phyloP scores from a whole-genome alignment of 2,113 vertebrate genomes.

The Synodontis membranacea region DNA sequence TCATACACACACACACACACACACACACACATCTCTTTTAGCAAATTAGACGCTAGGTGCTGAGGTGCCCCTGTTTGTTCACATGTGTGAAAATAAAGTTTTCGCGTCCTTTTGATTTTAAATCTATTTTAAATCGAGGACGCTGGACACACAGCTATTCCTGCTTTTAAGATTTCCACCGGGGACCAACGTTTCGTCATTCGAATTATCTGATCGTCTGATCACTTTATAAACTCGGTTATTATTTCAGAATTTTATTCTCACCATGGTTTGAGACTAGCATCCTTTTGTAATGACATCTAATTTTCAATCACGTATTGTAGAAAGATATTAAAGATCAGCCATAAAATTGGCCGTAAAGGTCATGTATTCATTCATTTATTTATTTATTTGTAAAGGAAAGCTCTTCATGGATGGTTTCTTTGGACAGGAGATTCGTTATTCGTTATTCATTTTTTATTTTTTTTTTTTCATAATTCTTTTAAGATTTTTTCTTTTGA shows the following conservation, averaged over 20 bases:
- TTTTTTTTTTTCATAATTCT: neutral
- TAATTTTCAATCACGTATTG: neutral
- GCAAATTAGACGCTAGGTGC: neutral
- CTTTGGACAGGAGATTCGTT: neutral
- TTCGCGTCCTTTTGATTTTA: neutral
- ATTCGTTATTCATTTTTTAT: neutral
- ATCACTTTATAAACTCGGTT: neutral
- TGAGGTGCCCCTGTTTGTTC: neutral
- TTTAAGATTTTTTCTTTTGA: neutral
- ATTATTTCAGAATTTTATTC: neutral
- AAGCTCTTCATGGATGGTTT: neutral
- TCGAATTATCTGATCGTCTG: neutral
- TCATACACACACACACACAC: neutral
- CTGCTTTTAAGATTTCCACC: neutral
- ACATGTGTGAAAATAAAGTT: neutral
- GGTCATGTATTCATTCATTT: neutral
- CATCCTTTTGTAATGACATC: neutral
- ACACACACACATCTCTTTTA: neutral
- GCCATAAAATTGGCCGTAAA: neutral
- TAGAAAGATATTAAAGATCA: neutral
- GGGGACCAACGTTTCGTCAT: neutral
- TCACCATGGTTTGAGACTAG: neutral
- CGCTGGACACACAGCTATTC: neutral
- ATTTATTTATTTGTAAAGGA: neutral
- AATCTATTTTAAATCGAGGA: neutral